Conservation (phyloP, 2,888 invertebrate species). For the Ochropacha duplaris region DNA sequence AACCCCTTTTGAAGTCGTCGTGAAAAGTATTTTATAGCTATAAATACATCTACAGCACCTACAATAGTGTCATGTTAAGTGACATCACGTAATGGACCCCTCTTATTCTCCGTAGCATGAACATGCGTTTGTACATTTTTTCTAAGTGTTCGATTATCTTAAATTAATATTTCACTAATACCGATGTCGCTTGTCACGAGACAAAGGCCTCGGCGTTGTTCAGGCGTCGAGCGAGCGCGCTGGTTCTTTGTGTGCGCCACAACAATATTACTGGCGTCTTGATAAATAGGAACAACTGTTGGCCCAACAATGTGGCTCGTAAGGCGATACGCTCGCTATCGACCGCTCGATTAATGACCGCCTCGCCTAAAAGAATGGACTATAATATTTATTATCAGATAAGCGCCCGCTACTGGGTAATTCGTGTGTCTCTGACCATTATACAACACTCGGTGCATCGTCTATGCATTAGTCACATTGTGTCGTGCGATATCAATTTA, state of each 20-base stretch:
- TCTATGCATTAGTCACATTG: slow-evolving; percentile 76
- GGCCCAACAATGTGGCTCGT: slow-evolving; percentile 76
- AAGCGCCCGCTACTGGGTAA: slow-evolving; percentile 78
- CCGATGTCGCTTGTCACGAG: slow-evolving; percentile 66
- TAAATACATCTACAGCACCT: too few species aligned
- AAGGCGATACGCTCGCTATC: slow-evolving; percentile 79
- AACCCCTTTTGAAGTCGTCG: too few species aligned
- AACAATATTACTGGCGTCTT: slow-evolving; percentile 78
- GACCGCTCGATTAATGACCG: slow-evolving; percentile 79
- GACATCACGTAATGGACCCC: neutral
- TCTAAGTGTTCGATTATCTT: slow-evolving; percentile 40
- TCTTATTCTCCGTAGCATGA: slow-evolving; percentile 4
- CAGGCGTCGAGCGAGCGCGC: slow-evolving; percentile 46
- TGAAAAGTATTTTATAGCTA: neutral
- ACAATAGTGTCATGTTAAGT: neutral
- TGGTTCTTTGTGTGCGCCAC: slow-evolving; percentile 64
- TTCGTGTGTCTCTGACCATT: slow-evolving; percentile 77
- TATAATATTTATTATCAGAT: slow-evolving; percentile 83
- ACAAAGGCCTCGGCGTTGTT: slow-evolving; percentile 65
- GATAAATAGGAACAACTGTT: slow-evolving; percentile 80
- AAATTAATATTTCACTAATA: slow-evolving; percentile 69
- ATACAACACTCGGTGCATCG: slow-evolving; percentile 65
- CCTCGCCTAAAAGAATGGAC: slow-evolving; percentile 81
- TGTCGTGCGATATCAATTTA: slow-evolving; percentile 69
- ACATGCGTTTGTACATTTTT: slow-evolving; percentile 22